Conservation (phyloP, 2,888 invertebrate genomes). For the Pomacea canaliculata region DNA sequence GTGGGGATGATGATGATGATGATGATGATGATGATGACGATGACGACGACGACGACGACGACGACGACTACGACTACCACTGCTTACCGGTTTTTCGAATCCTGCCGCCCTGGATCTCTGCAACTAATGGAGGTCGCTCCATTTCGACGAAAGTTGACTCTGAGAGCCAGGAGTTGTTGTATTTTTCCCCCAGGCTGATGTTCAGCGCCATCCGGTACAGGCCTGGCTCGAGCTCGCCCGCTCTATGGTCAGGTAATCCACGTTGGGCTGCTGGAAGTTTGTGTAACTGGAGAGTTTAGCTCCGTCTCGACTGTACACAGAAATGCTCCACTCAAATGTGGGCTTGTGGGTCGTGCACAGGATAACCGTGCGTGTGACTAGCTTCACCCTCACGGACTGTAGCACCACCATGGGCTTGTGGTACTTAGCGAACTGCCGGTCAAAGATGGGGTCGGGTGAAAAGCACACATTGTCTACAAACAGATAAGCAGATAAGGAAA, state of each 20-base stretch:
- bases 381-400: not conserved
- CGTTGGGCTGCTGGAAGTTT: conserved; percentile 1
- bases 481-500: not conserved
- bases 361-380: conserved; percentile 17
- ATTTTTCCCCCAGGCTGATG: conserved; percentile 10
- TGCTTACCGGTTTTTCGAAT: conserved; percentile 4
- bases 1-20: no score
- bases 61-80: not conserved
- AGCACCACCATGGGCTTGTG: not conserved
- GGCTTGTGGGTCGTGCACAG: not conserved
- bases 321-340: not conserved
- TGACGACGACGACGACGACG: no score
- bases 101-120: conserved; percentile 15
- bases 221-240: conserved; percentile 1
- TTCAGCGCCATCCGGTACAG: conserved; percentile 13
- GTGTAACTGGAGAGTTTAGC: not conserved
- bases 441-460: conserved; percentile 17
- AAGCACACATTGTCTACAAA: not conserved
- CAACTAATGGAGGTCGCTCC: conserved; percentile 12
- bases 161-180: conserved; percentile 1
- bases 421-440: conserved; percentile 3
- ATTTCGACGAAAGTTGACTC: conserved; percentile 3
- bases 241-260: not conserved
- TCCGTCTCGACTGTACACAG: not conserved
- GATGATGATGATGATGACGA: no score